These are phyloP conservation scores for Philaethria dido DNA, from an alignment of 2,888 invertebrate species.

Conservation along the genomic window DNA sequence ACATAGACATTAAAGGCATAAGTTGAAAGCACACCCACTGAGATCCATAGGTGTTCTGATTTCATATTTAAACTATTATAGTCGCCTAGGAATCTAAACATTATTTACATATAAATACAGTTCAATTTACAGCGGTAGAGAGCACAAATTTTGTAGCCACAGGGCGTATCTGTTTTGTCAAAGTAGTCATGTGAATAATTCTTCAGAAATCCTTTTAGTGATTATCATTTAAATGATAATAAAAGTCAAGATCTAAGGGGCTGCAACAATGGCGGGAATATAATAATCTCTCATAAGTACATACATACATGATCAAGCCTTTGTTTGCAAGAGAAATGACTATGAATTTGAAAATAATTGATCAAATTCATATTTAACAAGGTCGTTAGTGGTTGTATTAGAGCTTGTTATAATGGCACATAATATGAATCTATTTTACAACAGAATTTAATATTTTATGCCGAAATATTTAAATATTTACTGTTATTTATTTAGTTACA, in stretches of 20 bases:
- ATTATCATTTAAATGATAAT: conserved; percentile 82
- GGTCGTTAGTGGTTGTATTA: neutral
- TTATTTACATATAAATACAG: conserved; percentile 41
- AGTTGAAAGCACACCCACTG: conserved; percentile 74
- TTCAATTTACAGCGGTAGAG: conserved; percentile 34
- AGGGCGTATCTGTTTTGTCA: conserved; percentile 81
- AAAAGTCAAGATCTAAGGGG: conserved; percentile 72
- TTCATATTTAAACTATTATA: conserved; percentile 54
- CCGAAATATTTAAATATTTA: neutral
- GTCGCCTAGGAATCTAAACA: conserved; percentile 44
- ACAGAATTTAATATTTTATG: neutral
- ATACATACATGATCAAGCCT: conserved; percentile 38
- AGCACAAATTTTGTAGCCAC: conserved; percentile 66
- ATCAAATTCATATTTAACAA: conserved; percentile 9
- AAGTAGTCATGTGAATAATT: conserved; percentile 78
- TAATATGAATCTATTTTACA: neutral
- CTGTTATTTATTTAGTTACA: neutral
- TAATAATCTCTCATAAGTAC: conserved; percentile 40
- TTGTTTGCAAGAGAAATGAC: conserved; percentile 31
- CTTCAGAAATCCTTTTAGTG: conserved; percentile 77
- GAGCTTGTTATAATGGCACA: neutral
- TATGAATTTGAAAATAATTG: neutral
- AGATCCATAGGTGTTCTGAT: conserved; percentile 74
- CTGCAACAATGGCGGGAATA: conserved; percentile 55
- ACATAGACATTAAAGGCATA: conserved; percentile 65